These are phyloP conservation scores for Myotis brandtii DNA, from an alignment of 2,113 vertebrate genomes.

Conservation along the genomic window DNA sequence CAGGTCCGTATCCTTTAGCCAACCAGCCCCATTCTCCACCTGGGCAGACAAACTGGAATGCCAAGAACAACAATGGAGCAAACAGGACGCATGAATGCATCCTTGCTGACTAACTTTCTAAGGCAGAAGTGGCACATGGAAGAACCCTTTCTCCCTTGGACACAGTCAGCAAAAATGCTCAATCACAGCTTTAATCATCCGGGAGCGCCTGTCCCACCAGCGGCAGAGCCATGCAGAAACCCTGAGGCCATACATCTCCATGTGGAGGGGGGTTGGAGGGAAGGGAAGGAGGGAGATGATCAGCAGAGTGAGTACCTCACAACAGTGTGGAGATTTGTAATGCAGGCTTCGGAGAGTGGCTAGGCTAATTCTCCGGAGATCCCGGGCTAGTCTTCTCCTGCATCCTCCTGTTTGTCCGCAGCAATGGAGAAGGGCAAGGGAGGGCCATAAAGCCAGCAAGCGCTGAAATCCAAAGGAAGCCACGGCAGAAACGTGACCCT, in stretches of 20 bases:
- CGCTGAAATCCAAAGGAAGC: not conserved
- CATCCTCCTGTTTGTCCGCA: not conserved
- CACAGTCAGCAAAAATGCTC: not conserved
- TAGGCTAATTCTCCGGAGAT: not conserved
- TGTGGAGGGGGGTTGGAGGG: not conserved
- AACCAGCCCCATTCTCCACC: not conserved
- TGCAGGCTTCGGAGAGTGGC: not conserved
- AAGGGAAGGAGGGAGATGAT: not conserved
- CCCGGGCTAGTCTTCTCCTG: not conserved
- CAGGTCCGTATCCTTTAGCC: not conserved
- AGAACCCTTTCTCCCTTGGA: not conserved
- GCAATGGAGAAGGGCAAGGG: not conserved
- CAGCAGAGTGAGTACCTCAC: no score
- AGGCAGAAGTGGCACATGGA: not conserved
- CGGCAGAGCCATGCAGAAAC: not conserved
- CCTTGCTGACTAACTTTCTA: not conserved
- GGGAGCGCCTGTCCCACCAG: not conserved
- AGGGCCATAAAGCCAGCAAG: not conserved
- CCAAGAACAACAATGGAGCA: not conserved
- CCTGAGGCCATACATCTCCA: not conserved
- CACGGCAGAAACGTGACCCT: not conserved
- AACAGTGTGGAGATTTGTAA: not conserved
- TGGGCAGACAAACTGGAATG: not conserved
- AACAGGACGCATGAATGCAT: not conserved
- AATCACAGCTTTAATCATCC: not conserved